Evolutionary conservation across 2,888 invertebrate genomes (phyloP), one percentile per base, ranked within the genome.

Genomic region (Callinectes sapidus): DNA sequence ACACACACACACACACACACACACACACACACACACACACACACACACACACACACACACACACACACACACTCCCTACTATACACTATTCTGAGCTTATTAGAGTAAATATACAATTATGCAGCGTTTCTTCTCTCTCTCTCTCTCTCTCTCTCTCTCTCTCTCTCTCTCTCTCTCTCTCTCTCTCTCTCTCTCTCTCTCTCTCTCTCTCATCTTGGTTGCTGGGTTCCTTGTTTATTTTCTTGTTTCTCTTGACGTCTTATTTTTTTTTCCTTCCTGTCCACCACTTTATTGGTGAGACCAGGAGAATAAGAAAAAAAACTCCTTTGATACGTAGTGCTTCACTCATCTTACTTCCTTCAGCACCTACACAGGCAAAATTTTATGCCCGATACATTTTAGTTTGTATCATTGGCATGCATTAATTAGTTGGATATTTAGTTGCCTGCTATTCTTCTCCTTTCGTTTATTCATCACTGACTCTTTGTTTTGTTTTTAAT

Each of bases 21-120:
- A 81, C 81, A 81, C 81, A 81, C 81, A 81, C 81, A 35, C 13
- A 28, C 28, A 81, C 81, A 81, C 81, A 35, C 13, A 81, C 81
- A 35, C 81, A 81, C 6, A 13, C 81, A 81, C 35, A 81, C 32
- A 81, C 81, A 81, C 81, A 35, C 13, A 81, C 81, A 81, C 81
- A 81, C 81, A 81, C 81, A 81, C 81, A 81, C 81, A 35, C 13
- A 28, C 28, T 28, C 28, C 71, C 71, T 28, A 23, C 71, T 5
- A 35, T 35, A 81, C 81, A 35, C 35, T 81, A 81, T 35, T 35
- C 81, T 81, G 81, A 81, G 81, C 16, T 81, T 18, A 35, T 81
- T 81, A 81, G 16, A 32, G 35, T 35, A 81, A 81, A 81, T 81
- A 81, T 28, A 32, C 54, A 32, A 28, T 28, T 71, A 71, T 71